Conservation (phyloP, 2,113 vertebrate genomes). For the Lamprologus lemairii region DNA sequence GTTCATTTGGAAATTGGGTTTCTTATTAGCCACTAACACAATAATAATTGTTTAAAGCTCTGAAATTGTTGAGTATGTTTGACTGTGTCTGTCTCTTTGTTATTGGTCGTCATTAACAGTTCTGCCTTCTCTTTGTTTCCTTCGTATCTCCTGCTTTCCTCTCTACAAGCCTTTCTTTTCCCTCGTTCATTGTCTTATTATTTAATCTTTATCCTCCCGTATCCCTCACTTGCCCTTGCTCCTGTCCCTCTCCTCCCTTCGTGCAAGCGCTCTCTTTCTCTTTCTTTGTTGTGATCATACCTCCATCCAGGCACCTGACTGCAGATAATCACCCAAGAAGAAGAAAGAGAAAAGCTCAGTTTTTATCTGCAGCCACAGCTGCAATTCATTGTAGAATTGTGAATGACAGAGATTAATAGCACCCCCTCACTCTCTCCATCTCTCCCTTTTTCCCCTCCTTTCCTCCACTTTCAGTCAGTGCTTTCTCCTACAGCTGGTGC, state of each 20-base stretch:
- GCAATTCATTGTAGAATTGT: slow-evolving; percentile 66
- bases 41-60: neutral
- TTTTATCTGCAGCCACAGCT: slow-evolving; percentile 74
- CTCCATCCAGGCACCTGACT: slow-evolving; percentile 52
- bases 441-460: neutral
- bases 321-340: slow-evolving; percentile 61
- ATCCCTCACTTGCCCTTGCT: neutral
- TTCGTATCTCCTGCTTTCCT: neutral
- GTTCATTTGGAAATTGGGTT: rapidly evolving
- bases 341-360: slow-evolving; percentile 40
- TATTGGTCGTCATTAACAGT: neutral
- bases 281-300: slow-evolving; percentile 52
- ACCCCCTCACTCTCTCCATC: neutral
- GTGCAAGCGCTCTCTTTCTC: neutral
- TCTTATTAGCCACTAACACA: neutral
- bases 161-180: neutral
- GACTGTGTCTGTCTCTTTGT: neutral
- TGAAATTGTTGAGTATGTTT: neutral
- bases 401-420: slow-evolving; percentile 60
- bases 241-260: neutral
- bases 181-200: neutral
- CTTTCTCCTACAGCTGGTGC: slow-evolving; percentile 45
- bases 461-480: slow-evolving; percentile 33
- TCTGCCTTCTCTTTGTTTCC: neutral
- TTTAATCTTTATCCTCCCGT: neutral